Evolutionary conservation across 1,140 invertebrate species (phyloP).

Genomic region (Trinorchestia longiramus): DNA sequence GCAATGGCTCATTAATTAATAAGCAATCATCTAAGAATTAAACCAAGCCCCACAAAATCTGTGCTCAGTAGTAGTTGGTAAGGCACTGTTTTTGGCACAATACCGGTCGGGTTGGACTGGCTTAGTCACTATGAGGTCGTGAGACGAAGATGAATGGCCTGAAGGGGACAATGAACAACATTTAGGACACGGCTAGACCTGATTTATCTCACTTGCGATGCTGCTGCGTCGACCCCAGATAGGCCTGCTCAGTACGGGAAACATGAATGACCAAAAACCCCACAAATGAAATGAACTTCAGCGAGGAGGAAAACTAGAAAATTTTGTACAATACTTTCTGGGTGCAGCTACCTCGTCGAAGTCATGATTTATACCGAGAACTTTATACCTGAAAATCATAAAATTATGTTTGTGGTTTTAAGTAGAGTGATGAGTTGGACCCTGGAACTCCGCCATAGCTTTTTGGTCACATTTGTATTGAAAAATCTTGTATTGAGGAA

Average conservation of each 20-base stretch:
- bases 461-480: no score
- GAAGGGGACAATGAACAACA: conserved; percentile 34
- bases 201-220: conserved; percentile 14
- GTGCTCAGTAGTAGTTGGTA: neutral
- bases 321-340: neutral
- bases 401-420: no score
- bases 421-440: neutral
- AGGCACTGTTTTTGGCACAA: neutral
- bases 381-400: neutral
- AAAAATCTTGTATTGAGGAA: neutral
- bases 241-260: neutral
- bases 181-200: neutral
- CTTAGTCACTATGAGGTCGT: conserved; percentile 1
- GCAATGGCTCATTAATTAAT: no score
- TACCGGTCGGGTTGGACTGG: neutral
- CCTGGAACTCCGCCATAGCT: no score
- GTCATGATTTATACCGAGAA: neutral
- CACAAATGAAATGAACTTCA: neutral
- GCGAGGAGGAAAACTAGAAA: neutral
- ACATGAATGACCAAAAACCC: neutral
- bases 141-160: conserved; percentile 32
- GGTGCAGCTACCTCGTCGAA: neutral
- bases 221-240: neutral
- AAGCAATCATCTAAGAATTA: no score
- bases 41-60: neutral